Conservation (phyloP, 1,140 invertebrate species). For the Leptoteleia sp. region DNA sequence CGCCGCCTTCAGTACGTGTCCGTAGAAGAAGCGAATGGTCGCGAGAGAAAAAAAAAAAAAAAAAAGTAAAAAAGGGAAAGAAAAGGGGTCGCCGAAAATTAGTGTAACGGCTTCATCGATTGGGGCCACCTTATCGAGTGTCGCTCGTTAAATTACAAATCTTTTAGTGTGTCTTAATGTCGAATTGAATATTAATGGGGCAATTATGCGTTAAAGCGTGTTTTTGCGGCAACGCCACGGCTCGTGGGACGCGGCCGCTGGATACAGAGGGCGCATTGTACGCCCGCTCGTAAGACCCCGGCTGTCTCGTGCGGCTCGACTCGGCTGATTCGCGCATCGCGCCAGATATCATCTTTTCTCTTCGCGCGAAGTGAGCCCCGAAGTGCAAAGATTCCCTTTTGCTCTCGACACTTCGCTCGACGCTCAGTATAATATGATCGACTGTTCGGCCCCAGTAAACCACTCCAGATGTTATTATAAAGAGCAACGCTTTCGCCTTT, state of each 20-base stretch:
- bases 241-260: conserved; percentile 55
- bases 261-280: conserved; percentile 77
- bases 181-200: conserved; percentile 49
- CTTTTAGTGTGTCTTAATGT: conserved; percentile 37
- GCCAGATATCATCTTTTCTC: conserved; percentile 74
- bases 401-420: conserved; percentile 60
- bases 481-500: conserved; percentile 18
- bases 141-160: conserved; percentile 37
- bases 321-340: conserved; percentile 54
- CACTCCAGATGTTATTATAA: conserved; percentile 67
- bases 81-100: too few relatives aligned
- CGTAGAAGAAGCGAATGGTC: too few relatives aligned
- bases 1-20: too few relatives aligned
- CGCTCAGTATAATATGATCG: conserved; percentile 71
- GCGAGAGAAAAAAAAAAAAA: too few relatives aligned
- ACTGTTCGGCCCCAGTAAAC: conserved; percentile 64
- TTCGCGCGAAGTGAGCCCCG: conserved; percentile 57
- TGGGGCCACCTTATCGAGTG: conserved; percentile 31
- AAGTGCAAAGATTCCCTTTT: conserved; percentile 65
- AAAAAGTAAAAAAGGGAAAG: too few relatives aligned
- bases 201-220: conserved; percentile 48
- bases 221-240: conserved; percentile 39
- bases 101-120: too few relatives aligned
- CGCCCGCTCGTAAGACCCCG: conserved; percentile 15
- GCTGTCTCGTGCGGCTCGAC: conserved; percentile 43